A percentile compares a stretch with the other conserved stretches of the same genome.
phyloP scores from a whole-genome alignment of 2,888 invertebrate genomes.

The Sinotaia quadrata region DNA sequence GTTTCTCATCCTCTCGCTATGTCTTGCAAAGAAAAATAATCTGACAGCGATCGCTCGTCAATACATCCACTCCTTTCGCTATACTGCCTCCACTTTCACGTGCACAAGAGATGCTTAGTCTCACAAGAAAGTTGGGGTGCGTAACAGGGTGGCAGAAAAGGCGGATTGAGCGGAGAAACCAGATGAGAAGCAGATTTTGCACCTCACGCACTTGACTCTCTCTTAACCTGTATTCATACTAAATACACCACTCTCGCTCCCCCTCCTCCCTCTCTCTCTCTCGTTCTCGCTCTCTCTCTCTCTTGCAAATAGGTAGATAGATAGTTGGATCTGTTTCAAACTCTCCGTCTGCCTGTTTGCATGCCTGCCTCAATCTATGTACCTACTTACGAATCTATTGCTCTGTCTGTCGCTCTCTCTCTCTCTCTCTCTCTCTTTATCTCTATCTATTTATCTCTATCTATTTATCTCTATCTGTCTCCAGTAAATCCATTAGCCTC shows the following conservation, averaged over 20 bases:
- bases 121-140: background rate
- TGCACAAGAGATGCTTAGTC: background rate
- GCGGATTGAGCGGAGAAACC: background rate
- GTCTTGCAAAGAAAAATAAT: conserved; percentile 8
- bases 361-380: too few relatives aligned
- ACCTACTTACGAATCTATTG: too few relatives aligned
- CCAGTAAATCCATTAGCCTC: too few relatives aligned
- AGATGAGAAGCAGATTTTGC: background rate
- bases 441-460: too few relatives aligned
- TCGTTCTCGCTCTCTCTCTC: background rate
- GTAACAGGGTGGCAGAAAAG: background rate
- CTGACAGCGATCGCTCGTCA: background rate
- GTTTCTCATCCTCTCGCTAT: conserved; percentile 12
- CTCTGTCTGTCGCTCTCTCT: too few relatives aligned
- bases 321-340: background rate
- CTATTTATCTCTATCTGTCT: too few relatives aligned
- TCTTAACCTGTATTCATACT: background rate
- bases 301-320: background rate
- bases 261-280: background rate
- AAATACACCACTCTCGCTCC: background rate
- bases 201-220: background rate
- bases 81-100: background rate
- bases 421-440: too few relatives aligned
- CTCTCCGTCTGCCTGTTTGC: too few relatives aligned
- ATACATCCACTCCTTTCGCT: background rate